These are phyloP conservation scores for Polylopha cassiicola DNA, from an alignment of 2,888 invertebrate species.

Conservation along the genomic window DNA sequence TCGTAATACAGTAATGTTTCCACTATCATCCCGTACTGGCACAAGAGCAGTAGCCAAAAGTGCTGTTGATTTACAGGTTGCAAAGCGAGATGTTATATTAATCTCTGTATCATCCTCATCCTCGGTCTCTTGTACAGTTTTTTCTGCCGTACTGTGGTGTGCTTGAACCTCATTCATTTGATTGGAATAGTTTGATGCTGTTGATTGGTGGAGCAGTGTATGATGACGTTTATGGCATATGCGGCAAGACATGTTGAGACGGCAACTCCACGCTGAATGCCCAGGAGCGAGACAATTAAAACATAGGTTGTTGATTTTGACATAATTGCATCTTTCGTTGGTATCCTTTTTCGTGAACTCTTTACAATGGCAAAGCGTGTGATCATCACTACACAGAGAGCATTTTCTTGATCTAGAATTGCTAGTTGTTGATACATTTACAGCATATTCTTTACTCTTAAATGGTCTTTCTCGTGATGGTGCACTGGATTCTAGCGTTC, in stretches of 20 bases:
- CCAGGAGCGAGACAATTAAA: conserved; percentile 21
- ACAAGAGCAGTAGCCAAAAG: conserved; percentile 5
- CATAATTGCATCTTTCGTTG: conserved; percentile 5
- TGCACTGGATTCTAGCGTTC: conserved; percentile 19
- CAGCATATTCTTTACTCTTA: neutral
- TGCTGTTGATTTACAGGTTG: neutral
- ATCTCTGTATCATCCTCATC: neutral
- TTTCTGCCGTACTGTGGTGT: neutral
- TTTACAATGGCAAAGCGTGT: conserved; percentile 22
- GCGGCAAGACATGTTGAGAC: conserved; percentile 13
- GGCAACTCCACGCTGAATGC: conserved; percentile 15
- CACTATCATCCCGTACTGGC: neutral
- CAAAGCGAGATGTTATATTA: conserved; percentile 1
- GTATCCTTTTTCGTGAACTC: conserved; percentile 16
- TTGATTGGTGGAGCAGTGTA: conserved; percentile 14
- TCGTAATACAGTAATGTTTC: neutral
- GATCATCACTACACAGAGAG: conserved; percentile 13
- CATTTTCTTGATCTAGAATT: conserved; percentile 3
- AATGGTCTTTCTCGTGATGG: too few relatives aligned
- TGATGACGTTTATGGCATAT: conserved; percentile 21
- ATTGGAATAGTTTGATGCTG: neutral
- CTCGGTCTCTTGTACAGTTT: neutral
- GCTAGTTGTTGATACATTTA: neutral
- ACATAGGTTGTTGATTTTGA: conserved; percentile 2
- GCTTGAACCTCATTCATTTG: neutral